Evolutionary conservation across 2,113 vertebrate genomes (phyloP).

Genomic region (Colaptes auratus): DNA sequence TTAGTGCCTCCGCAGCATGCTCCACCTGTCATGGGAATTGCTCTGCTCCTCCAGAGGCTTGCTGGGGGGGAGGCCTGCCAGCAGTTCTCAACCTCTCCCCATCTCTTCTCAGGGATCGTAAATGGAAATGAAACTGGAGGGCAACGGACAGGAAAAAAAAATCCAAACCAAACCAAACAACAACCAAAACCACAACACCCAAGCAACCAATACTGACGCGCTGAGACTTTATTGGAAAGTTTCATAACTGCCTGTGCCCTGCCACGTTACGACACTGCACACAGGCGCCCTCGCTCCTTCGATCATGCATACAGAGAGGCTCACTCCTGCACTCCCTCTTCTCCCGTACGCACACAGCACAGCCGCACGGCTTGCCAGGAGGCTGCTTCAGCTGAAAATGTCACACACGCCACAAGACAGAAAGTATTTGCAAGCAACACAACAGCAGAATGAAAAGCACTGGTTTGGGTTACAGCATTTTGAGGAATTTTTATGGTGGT

Average conservation of each 20-base stretch:
- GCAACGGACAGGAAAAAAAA: background rate
- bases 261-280: background rate
- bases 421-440: background rate
- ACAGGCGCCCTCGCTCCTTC: background rate
- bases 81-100: background rate
- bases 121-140: conserved; percentile 45
- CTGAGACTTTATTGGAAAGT: conserved; percentile 38
- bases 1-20: background rate
- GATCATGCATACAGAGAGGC: background rate
- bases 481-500: background rate
- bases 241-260: conserved; percentile 40
- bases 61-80: background rate
- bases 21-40: conserved; percentile 46
- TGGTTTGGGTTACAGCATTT: background rate
- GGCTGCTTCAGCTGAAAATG: background rate
- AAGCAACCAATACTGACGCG: conserved; percentile 1
- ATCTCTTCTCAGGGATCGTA: background rate
- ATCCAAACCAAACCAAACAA: too few species aligned
- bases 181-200: background rate
- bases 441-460: background rate
- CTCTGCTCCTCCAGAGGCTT: background rate
- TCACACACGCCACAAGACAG: background rate
- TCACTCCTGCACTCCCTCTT: background rate
- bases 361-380: background rate
- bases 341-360: background rate